Evolutionary conservation across 2,888 invertebrate species (phyloP).

Genomic region (Drosophila niveifrons): DNA sequence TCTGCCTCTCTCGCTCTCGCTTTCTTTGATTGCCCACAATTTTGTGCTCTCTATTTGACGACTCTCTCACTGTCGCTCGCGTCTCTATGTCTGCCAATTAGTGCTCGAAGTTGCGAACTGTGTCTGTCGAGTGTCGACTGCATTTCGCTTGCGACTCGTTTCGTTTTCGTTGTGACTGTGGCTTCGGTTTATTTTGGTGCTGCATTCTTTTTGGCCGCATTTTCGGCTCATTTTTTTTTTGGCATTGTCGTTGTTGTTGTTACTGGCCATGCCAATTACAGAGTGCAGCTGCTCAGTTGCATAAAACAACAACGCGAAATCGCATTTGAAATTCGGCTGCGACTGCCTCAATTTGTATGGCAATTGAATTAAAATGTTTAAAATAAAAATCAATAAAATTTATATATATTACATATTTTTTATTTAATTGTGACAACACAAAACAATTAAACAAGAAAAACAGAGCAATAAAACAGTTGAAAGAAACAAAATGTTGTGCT

Average conservation of each 20-base stretch:
- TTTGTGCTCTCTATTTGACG: not conserved
- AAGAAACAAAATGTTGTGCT: conserved; percentile 19
- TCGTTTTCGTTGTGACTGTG: conserved; percentile 49
- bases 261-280: conserved; percentile 59
- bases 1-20: conserved; percentile 5
- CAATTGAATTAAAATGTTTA: conserved; percentile 8
- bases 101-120: conserved; percentile 45
- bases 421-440: conserved; percentile 14
- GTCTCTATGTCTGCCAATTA: conserved; percentile 56
- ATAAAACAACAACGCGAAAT: conserved; percentile 66
- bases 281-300: conserved; percentile 69
- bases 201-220: conserved; percentile 74
- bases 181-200: conserved; percentile 77
- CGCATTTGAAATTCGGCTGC: conserved; percentile 48
- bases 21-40: conserved; percentile 8
- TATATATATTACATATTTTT: not conserved
- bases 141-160: conserved; percentile 61
- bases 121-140: conserved; percentile 52
- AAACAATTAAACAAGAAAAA: not conserved
- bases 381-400: conserved; percentile 36
- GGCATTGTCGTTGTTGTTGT: conserved; percentile 34
- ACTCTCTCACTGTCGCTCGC: conserved; percentile 5
- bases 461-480: conserved; percentile 3
- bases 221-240: conserved; percentile 54
- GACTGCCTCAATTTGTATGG: conserved; percentile 24